Base-by-base conservation (phyloP, 2,113 vertebrate genomes). In the Ceratotherium simum region DNA sequence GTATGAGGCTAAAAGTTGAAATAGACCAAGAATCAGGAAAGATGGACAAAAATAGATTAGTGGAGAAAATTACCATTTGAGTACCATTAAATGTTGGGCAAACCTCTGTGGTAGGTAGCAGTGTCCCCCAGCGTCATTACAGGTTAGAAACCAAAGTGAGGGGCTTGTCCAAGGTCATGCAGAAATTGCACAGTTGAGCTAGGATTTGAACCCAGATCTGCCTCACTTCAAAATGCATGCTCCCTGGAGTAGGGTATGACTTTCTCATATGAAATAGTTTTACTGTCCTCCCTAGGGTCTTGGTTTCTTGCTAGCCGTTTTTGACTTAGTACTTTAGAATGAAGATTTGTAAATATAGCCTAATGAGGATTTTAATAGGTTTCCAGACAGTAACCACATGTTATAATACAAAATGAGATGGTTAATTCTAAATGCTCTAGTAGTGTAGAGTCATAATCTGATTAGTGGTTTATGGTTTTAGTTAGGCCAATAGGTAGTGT, bases 271-370 rank as follows among this genome's bases (percentile, higher is more conserved):
- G 73, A 79, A 58, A 54, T 78, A 20, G 18, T 96, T 95, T 92
- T 72, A 29, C 90, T 87, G 91, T 73, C 51, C 46, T 95, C 64
- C 31, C 42, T 64, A 62, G 23, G 65, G 27, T 72, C 60, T 95
- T 80, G 46, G 13, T 94, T 90, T 92, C 73, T 96, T 91, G 54
- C 25, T 36, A 29, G 93, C 20, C 29, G 69, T 58, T 95, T 90
- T 91, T 93, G 6, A 58, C 87, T 96, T 54, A 70, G 6, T 94
- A 46, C 91, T 92, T 96, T 86, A 72, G 79, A 97, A 91, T 97
- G 83, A 73, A 87, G 46, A 8, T 89, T 93, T 95, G 67, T 92
- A 91, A 91, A 82, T 82, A 97, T n/a, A 96, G 39, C 12, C 29
- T 51, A 87, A 64, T 92, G 75, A 87, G 39, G 67, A 62, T 90